Conservation (phyloP, 2,888 invertebrate genomes). For the Cepaea hortensis region DNA sequence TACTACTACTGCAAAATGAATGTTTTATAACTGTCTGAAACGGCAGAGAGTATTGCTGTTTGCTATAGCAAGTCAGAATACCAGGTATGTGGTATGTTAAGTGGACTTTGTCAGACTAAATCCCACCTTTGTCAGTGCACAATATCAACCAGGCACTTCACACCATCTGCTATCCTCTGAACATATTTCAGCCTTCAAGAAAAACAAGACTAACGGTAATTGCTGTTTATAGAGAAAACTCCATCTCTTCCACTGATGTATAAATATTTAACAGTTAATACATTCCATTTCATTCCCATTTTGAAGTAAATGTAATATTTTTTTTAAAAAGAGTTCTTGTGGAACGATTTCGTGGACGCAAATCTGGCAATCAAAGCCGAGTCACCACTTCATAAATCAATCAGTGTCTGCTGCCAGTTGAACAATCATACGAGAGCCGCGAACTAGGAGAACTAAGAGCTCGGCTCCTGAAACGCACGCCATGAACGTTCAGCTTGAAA, state of each 20-base stretch:
- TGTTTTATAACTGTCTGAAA: too few relatives aligned
- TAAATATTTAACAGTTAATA: not conserved
- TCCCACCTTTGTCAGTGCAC: too few relatives aligned
- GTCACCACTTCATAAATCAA: constrained; percentile 2
- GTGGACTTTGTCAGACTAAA: too few relatives aligned
- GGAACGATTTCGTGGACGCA: too few relatives aligned
- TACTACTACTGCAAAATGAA: too few relatives aligned
- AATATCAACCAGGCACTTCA: too few relatives aligned
- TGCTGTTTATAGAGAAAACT: not conserved
- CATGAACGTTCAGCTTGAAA: not conserved
- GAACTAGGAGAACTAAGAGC: not conserved
- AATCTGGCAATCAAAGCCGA: not conserved
- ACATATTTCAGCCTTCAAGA: not conserved
- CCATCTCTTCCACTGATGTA: not conserved
- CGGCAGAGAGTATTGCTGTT: too few relatives aligned
- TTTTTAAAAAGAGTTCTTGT: too few relatives aligned
- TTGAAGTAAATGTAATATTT: too few relatives aligned
- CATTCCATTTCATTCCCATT: not conserved
- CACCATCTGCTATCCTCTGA: too few relatives aligned
- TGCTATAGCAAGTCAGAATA: too few relatives aligned
- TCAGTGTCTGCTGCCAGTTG: not conserved
- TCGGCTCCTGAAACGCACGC: not conserved
- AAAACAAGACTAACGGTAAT: constrained; percentile 1
- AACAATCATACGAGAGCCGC: not conserved
- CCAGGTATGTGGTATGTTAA: too few relatives aligned